Conservation (phyloP, 2,888 invertebrate species). For the Tiphia femorata region DNA sequence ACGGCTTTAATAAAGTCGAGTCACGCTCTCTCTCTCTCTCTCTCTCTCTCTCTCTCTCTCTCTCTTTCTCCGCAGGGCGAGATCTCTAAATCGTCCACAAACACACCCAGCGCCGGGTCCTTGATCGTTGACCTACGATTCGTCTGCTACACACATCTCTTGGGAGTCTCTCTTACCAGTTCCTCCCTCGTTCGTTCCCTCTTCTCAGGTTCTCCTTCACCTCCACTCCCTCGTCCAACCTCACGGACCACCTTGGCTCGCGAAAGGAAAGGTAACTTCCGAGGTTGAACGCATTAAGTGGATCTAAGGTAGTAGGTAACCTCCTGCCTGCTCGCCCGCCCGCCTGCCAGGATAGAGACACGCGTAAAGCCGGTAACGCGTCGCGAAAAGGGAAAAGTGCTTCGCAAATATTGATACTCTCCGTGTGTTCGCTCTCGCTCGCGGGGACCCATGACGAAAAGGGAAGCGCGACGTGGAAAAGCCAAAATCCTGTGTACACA, state of each 20-base stretch:
- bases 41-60: too few species aligned
- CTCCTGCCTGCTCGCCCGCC: too few species aligned
- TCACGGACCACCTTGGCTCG: too few species aligned
- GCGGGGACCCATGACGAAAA: constrained; percentile 15
- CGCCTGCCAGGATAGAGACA: too few species aligned
- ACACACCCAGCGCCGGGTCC: constrained; percentile 43
- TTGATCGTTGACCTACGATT: constrained; percentile 54
- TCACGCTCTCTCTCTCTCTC: too few species aligned
- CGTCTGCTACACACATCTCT: constrained; percentile 53
- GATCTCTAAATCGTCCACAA: constrained; percentile 60
- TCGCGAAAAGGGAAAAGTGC: constrained; percentile 49
- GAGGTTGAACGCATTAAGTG: neutral
- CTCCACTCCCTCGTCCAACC: too few species aligned
- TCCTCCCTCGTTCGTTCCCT: constrained; percentile 10
- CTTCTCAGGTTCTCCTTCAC: neutral
- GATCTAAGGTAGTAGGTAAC: neutral
- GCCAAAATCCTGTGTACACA: constrained; percentile 36
- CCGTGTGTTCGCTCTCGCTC: constrained; percentile 34
- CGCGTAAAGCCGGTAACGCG: constrained; percentile 24
- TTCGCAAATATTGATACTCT: constrained; percentile 53
- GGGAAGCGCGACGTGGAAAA: constrained; percentile 27
- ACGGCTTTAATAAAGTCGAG: constrained; percentile 59
- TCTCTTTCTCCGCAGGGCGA: constrained; percentile 43
- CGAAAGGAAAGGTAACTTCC: constrained; percentile 25
- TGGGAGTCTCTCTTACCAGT: constrained; percentile 23